Evolutionary conservation across 2,797 vertebrate species (phyloP).

Genomic region (Pyrocephalus nanus): DNA sequence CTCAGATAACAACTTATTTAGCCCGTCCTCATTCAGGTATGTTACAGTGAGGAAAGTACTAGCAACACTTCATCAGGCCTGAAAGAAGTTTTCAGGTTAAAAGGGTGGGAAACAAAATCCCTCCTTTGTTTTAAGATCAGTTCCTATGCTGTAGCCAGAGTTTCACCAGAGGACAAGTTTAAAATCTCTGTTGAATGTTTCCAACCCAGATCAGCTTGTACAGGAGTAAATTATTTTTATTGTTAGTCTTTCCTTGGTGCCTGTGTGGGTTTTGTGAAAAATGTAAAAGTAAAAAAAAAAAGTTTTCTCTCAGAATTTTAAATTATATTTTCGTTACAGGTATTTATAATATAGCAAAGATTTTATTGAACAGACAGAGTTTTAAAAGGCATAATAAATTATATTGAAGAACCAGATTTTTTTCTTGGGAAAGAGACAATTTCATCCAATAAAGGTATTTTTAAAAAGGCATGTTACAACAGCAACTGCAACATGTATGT

Average conservation of each 20-base stretch:
- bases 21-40: not conserved
- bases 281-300: conserved; percentile 65
- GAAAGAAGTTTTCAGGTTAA: conserved; percentile 4
- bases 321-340: conserved; percentile 83
- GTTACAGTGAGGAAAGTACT: not conserved
- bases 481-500: conserved; percentile 71
- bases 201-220: conserved; percentile 69
- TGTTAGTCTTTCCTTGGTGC: conserved; percentile 75
- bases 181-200: conserved; percentile 72
- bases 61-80: not conserved
- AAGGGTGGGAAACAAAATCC: not conserved
- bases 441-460: conserved; percentile 82
- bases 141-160: conserved; percentile 56
- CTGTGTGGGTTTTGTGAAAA: conserved; percentile 77
- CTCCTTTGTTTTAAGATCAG: conserved; percentile 31
- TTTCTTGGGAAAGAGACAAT: conserved; percentile 73
- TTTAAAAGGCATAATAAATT: conserved; percentile 80
- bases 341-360: conserved; percentile 79
- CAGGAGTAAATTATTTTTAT: conserved; percentile 72
- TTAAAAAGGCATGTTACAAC: conserved; percentile 77
- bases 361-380: conserved; percentile 76
- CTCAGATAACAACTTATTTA: not conserved
- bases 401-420: conserved; percentile 76
- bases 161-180: conserved; percentile 50
- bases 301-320: conserved; percentile 76